Evolutionary conservation across 2,797 vertebrate genomes (phyloP), one percentile per base, ranked within the genome.

Genomic region (Phoeniculus purpureus): DNA sequence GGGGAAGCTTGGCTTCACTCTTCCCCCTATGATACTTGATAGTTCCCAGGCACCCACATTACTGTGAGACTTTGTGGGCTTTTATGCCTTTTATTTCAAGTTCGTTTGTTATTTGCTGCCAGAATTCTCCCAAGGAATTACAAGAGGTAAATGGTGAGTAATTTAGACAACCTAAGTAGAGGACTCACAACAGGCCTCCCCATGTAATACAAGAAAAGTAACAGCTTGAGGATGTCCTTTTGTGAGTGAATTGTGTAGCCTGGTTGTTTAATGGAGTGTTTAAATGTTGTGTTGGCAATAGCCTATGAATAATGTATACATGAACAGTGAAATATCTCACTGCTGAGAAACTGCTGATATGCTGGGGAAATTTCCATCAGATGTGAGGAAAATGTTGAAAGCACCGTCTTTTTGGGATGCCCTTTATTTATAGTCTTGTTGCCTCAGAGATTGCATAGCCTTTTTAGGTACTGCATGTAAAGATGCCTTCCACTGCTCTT

Each of bases 211-310:
- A 95, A 89, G 86, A 80, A 78, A 90, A 78, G 70, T 76, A 94
- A 75, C 4, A 1, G 74, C 80, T 94, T 89, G 77, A 56, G 94
- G 88, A 85, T 94, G 81, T 93, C 84, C 86, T 93, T 90, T 83
- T 89, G 86, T 85, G 81, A 87, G 81, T 61, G 86, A 93, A 85
- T 89, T 79, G 37, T 87, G 73, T 83, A 90, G 81, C 86, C 90
- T 76, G 90, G 66, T 76, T 96, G 93, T 80, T 93, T 93, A 94
- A 94, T 94, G 81, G 81, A 85, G 73, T 87, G 84, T 94, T 96
- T 93, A 96, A 95, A 96, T 83, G 70, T 67, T 85, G 79, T 89
- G 86, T 89, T 94, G 79, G 74, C 85, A 91, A 79, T 87, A 90
- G 66, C 82, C 72, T 94, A 94, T 94, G 75, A 95, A 95, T 96